A percentile compares a stretch with the other conserved stretches of the same genome.
phyloP scores from a whole-genome alignment of 2,113 vertebrate genomes.

The Rynchops niger region DNA sequence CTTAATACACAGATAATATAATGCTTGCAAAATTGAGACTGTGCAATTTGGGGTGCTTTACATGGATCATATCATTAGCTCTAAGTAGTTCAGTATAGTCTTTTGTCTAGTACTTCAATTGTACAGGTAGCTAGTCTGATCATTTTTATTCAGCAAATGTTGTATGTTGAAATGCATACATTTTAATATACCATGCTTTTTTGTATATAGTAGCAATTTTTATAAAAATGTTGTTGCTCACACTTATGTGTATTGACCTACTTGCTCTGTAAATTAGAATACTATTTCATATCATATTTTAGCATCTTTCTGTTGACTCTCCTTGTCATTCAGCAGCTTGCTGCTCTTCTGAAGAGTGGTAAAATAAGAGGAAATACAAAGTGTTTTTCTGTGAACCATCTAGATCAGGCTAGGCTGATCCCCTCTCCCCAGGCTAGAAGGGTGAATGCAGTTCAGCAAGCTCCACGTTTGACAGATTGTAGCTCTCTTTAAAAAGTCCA shows the following conservation, averaged over 20 bases:
- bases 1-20: neutral
- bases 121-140: neutral
- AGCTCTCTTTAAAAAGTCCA: neutral
- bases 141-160: neutral
- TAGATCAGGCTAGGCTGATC: neutral
- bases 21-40: neutral
- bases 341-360: neutral
- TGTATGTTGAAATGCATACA: neutral
- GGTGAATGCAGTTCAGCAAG: neutral
- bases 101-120: neutral
- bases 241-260: neutral
- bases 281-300: neutral
- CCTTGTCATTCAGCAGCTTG: neutral
- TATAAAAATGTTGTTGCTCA: neutral
- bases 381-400: neutral
- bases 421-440: neutral
- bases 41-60: neutral
- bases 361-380: neutral
- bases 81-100: neutral
- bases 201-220: neutral
- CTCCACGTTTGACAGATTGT: neutral
- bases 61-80: neutral
- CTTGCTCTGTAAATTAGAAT: neutral
- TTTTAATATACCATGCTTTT: neutral
- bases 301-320: neutral